Percentiles rank a stretch among this genome's conserved stretches.
These are phyloP conservation scores for Drosophila differens DNA, from an alignment of 2,888 invertebrate species.

Conservation along the genomic window DNA sequence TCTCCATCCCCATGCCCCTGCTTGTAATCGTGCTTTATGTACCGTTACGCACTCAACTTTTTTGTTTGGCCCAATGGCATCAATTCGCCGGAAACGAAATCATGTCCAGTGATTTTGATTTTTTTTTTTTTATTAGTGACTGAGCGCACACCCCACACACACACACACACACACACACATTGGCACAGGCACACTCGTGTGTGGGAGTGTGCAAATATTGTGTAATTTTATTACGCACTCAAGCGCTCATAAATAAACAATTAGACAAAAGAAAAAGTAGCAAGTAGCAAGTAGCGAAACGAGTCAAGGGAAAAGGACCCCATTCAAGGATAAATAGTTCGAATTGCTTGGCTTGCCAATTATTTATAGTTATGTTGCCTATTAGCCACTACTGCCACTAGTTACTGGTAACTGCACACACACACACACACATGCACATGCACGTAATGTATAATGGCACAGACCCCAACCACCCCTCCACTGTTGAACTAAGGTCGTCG, in stretches of 20 bases:
- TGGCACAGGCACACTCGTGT: neutral
- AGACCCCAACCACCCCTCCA: neutral
- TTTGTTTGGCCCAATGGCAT: conserved; percentile 62
- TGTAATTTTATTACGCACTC: conserved; percentile 84
- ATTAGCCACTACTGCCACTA: conserved; percentile 45
- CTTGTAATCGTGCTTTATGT: conserved; percentile 84
- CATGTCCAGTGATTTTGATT: conserved; percentile 69
- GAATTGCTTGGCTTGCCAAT: conserved; percentile 52
- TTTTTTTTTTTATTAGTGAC: conserved; percentile 46
- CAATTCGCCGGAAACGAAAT: conserved; percentile 63
- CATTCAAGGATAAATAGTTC: conserved; percentile 3
- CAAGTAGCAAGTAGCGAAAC: conserved; percentile 14
- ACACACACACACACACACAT: conserved; percentile 3
- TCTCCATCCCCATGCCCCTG: conserved; percentile 26
- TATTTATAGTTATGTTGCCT: conserved; percentile 76
- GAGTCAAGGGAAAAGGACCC: neutral
- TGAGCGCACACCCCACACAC: neutral
- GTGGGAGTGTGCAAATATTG: conserved; percentile 67
- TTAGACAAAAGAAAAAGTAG: conserved; percentile 67
- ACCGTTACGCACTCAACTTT: conserved; percentile 82
- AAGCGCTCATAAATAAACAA: conserved; percentile 84
- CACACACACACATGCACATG: neutral
- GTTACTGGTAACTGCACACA: conserved; percentile 27
- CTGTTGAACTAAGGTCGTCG: conserved; percentile 4
- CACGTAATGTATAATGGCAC: neutral